phyloP scores from a whole-genome alignment of 2,888 invertebrate species.

The Eupithecia centaureata region DNA sequence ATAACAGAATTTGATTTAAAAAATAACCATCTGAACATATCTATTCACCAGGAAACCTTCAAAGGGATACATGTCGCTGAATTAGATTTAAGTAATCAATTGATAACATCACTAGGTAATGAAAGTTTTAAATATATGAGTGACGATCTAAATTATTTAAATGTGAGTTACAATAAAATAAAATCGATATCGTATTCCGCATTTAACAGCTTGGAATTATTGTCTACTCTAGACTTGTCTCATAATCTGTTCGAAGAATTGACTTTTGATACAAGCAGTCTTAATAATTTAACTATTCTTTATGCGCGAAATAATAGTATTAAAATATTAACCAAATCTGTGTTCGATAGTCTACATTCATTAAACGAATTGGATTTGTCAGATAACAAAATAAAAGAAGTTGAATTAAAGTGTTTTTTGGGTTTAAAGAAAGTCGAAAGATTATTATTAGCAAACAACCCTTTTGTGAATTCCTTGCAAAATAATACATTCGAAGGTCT shows the following conservation, averaged over 20 bases:
- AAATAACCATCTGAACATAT: conserved; percentile 27
- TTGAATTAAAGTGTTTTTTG: conserved; percentile 29
- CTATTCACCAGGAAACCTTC: conserved; percentile 30
- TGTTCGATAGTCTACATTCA: conserved; percentile 29
- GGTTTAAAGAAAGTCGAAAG: conserved; percentile 23
- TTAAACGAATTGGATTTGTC: conserved; percentile 36
- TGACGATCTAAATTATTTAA: conserved; percentile 27
- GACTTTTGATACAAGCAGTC: conserved; percentile 27
- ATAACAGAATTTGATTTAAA: conserved; percentile 31
- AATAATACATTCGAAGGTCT: conserved; percentile 32
- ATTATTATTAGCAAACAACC: conserved; percentile 22
- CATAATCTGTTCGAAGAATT: conserved; percentile 32
- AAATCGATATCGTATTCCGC: conserved; percentile 28
- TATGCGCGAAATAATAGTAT: conserved; percentile 34
- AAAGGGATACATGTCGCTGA: conserved; percentile 31
- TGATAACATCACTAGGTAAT: conserved; percentile 27
- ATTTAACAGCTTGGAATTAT: conserved; percentile 27
- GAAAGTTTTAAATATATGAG: conserved; percentile 33
- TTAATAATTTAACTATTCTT: conserved; percentile 28
- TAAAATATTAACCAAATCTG: conserved; percentile 18
- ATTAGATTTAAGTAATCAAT: conserved; percentile 33
- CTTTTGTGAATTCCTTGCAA: conserved; percentile 32
- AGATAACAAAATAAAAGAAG: conserved; percentile 29
- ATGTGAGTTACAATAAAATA: conserved; percentile 35
- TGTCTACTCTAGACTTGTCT: conserved; percentile 35